A percentile compares a stretch with the other conserved stretches of the same genome.
Conservation (phyloP, 2,888 invertebrate genomes). For the Drosophila phalerata region DNA sequence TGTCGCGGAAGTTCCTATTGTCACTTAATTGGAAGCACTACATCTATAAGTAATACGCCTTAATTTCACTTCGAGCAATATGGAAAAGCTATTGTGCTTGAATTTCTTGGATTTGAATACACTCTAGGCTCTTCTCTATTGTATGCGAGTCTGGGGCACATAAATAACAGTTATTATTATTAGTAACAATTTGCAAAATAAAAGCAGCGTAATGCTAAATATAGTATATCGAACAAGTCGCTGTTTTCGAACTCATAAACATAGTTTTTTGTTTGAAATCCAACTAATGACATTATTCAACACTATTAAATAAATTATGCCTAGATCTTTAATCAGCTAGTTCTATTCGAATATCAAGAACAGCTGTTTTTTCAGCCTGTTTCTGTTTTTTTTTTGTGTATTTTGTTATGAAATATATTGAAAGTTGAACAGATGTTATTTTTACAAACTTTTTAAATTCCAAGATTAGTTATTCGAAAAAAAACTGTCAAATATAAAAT, state of each 20-base stretch:
- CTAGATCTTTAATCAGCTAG: neutral
- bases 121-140: slow-evolving; percentile 1
- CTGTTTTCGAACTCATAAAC: neutral
- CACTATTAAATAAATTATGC: neutral
- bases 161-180: slow-evolving; percentile 29
- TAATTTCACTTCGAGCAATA: slow-evolving; percentile 33
- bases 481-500: too few species aligned
- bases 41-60: slow-evolving; percentile 28
- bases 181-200: slow-evolving; percentile 8
- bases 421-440: neutral
- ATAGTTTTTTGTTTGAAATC: neutral
- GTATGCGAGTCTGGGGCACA: slow-evolving; percentile 11
- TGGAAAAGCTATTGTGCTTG: slow-evolving; percentile 47
- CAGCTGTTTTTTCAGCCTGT: slow-evolving; percentile 7
- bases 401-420: neutral
- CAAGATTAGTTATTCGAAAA: too few species aligned
- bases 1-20: slow-evolving; percentile 62
- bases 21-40: slow-evolving; percentile 66
- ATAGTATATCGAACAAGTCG: neutral
- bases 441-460: neutral
- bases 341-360: neutral
- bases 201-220: neutral
- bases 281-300: slow-evolving; percentile 3
- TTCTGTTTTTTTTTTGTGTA: neutral
- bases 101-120: slow-evolving; percentile 33